phyloP scores from a whole-genome alignment of 2,113 vertebrate genomes.

The Notothenia rossii region DNA sequence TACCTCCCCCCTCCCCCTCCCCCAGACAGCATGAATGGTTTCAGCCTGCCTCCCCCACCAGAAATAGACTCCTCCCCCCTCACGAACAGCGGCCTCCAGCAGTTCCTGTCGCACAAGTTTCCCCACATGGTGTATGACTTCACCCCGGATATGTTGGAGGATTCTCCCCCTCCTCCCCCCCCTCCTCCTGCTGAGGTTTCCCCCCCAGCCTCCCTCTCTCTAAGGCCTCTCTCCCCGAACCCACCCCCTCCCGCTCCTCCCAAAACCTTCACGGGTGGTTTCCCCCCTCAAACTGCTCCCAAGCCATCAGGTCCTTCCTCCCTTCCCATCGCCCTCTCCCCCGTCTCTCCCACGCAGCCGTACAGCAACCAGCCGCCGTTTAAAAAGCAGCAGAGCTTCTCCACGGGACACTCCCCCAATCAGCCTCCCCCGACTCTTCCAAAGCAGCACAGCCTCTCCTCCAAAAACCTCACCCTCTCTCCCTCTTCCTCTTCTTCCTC shows the following conservation, averaged over 20 bases:
- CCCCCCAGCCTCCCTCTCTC: constrained; percentile 69
- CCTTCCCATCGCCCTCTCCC: constrained; percentile 75
- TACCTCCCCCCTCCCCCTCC: constrained; percentile 80
- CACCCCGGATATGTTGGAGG: constrained; percentile 52
- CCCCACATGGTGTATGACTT: constrained; percentile 84
- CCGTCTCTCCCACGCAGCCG: constrained; percentile 73
- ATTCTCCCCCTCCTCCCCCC: constrained; percentile 72
- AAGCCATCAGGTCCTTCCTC: constrained; percentile 77
- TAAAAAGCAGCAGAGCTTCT: constrained; percentile 89
- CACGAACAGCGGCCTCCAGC: constrained; percentile 65
- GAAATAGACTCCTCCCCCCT: constrained; percentile 59
- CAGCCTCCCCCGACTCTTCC: constrained; percentile 89
- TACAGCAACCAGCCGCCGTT: constrained; percentile 58
- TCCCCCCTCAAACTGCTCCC: constrained; percentile 76
- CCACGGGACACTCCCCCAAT: constrained; percentile 83
- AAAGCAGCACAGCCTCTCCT: constrained; percentile 92
- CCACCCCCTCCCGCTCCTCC: constrained; percentile 69
- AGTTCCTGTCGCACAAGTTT: constrained; percentile 81
- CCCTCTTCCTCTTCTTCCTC: constrained; percentile 76
- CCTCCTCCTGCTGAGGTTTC: constrained; percentile 56
- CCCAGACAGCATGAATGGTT: background rate
- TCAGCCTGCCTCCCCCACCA: constrained; percentile 19
- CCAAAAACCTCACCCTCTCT: constrained; percentile 83
- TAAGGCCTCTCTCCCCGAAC: constrained; percentile 66
- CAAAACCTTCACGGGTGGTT: constrained; percentile 82